Evolutionary conservation across 1,140 invertebrate genomes (phyloP).

Genomic region (Zaprionus camerounensis): DNA sequence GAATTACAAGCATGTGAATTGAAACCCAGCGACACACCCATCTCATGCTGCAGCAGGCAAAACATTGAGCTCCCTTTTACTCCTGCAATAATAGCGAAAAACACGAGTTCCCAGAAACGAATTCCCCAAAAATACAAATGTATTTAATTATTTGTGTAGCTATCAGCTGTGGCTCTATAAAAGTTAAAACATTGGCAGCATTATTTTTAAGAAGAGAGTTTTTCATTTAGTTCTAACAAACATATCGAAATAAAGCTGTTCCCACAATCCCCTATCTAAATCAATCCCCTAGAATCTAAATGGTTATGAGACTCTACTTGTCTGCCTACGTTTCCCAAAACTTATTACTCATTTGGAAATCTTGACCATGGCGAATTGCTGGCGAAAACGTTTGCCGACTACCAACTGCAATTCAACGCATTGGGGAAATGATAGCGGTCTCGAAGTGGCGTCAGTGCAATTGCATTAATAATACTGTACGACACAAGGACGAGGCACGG

Average conservation of each 20-base stretch:
- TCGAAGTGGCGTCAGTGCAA: conserved; percentile 41
- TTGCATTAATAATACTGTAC: conserved; percentile 67
- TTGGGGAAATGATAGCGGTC: conserved; percentile 47
- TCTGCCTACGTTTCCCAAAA: not conserved
- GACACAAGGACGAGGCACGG: conserved; percentile 28
- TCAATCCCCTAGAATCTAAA: no score
- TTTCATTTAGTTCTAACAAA: no score
- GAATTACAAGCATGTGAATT: conserved; percentile 76
- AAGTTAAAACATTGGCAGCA: no score
- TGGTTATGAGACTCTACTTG: not conserved
- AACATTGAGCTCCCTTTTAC: conserved; percentile 22
- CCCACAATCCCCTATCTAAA: not conserved
- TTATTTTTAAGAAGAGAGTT: no score
- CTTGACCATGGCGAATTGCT: not conserved
- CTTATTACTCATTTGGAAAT: not conserved
- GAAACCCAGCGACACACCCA: conserved; percentile 70
- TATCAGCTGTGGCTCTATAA: no score
- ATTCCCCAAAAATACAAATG: not conserved
- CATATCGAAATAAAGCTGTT: not conserved
- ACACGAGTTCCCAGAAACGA: conserved; percentile 16
- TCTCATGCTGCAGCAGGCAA: conserved; percentile 33
- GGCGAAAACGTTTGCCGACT: conserved; percentile 23
- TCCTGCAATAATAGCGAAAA: not conserved
- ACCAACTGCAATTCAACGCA: not conserved
- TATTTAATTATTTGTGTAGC: no score